phyloP scores from a whole-genome alignment of 2,888 invertebrate species.

The Macropis europaea region DNA sequence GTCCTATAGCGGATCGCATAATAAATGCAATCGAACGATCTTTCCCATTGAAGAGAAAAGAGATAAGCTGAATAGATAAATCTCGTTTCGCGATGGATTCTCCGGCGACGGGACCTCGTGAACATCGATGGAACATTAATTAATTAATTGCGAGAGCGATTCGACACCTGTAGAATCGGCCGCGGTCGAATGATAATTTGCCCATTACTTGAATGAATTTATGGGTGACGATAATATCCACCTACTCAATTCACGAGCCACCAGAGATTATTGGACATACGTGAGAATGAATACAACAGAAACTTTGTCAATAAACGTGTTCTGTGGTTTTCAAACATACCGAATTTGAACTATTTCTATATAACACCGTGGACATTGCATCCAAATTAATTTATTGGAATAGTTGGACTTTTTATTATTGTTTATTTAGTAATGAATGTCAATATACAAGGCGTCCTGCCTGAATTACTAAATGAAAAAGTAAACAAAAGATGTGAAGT shows the following conservation, averaged over 20 bases:
- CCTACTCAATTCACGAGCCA: not conserved
- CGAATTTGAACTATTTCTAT: too few relatives aligned
- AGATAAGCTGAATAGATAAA: not conserved
- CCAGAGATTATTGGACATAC: not conserved
- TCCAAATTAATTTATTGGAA: too few relatives aligned
- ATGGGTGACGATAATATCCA: constrained; percentile 22
- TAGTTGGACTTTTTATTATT: too few relatives aligned
- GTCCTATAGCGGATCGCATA: constrained; percentile 8
- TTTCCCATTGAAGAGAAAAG: not conserved
- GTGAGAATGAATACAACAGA: not conserved
- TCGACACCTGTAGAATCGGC: constrained; percentile 41
- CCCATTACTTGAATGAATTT: constrained; percentile 37
- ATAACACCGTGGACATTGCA: too few relatives aligned
- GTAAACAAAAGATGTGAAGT: too few relatives aligned
- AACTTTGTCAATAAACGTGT: not conserved
- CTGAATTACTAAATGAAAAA: too few relatives aligned
- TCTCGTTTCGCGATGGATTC: constrained; percentile 9
- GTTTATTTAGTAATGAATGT: too few relatives aligned
- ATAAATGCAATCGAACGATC: constrained; percentile 1
- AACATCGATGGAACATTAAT: constrained; percentile 1
- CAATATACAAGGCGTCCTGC: too few relatives aligned
- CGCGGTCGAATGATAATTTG: constrained; percentile 28
- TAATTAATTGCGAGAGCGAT: constrained; percentile 39
- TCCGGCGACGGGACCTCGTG: not conserved
- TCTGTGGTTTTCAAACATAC: not conserved